Base-by-base conservation (phyloP, 2,888 invertebrate genomes). In the Malthinus seriepunctatus region DNA sequence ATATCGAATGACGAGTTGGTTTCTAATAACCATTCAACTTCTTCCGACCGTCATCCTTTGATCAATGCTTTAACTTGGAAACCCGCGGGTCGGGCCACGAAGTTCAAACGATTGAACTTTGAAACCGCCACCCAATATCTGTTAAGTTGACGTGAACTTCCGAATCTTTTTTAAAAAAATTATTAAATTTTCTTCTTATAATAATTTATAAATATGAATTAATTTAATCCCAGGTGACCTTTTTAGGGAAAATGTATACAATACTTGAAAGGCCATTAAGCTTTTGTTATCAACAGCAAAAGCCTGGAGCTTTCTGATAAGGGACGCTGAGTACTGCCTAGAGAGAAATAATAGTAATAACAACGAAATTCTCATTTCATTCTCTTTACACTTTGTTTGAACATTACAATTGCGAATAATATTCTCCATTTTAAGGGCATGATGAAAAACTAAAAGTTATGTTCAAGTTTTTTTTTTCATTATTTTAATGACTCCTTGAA, bases 221-320 rank as follows among this genome's bases (percentile, higher is more conserved):
- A 51, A 57, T 57, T 46, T 34, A 47, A 37, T 56, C 58, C 51
- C 44, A 50, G 39, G 58, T 46, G 63, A 52, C 47, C 56, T 39
- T 63, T 57, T 42, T 23, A 23, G 50, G 58, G 65, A 68, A 68
- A 67, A 67, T 64, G 62, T 63, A 64, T 63, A 68, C 67, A 69
- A 69, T 69, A 64, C 68, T 68, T 68, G 65, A 65, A 68, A 71
- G 69, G 64, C 68, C 66, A 65, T 67, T 68, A 67, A 68, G 69
- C 68, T 66, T n/a, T 66, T 67, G 68, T 67, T 69, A 69, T 69
- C 69, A 68, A 67, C 64, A 58, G 60, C 67, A 66, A 64, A 64
- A 66, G 71, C 69, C 71, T 71, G 69, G 65, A 69, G 69, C 67
- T 64, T 65, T 63, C 67, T 67, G 71, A 70, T 71, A 71, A 70